phyloP scores from a whole-genome alignment of 2,797 vertebrate genomes.

The Mus spretus region DNA sequence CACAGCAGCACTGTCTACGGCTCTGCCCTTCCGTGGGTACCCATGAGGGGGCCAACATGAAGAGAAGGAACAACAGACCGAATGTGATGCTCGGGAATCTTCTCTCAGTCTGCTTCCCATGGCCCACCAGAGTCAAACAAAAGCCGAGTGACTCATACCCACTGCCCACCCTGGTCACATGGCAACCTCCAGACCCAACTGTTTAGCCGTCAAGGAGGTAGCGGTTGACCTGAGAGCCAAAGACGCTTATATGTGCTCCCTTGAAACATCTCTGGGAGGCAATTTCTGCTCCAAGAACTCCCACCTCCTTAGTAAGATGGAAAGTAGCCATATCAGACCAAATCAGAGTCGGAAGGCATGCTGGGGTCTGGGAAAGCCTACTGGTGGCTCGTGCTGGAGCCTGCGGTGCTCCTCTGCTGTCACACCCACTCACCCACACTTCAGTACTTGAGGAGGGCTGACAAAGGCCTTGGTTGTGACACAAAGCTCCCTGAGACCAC shows the following conservation, averaged over 20 bases:
- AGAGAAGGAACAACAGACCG: not conserved
- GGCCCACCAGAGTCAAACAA: not conserved
- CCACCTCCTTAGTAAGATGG: not conserved
- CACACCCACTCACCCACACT: too few species aligned
- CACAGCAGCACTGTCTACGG: too few species aligned
- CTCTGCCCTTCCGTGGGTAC: not conserved
- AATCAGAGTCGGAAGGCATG: not conserved
- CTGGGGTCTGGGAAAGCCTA: not conserved
- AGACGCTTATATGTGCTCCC: slow-evolving; percentile 63
- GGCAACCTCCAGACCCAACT: slow-evolving; percentile 43
- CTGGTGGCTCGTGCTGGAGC: not conserved
- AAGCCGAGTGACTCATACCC: not conserved
- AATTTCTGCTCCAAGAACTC: slow-evolving; percentile 48
- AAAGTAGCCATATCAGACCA: not conserved
- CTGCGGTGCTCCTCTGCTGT: not conserved
- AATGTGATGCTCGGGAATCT: not conserved
- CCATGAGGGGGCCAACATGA: not conserved
- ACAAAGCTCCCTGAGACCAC: not conserved
- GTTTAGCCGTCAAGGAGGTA: slow-evolving; percentile 65
- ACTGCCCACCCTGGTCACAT: slow-evolving; percentile 65
- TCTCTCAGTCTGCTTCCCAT: slow-evolving; percentile 36
- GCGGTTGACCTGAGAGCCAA: slow-evolving; percentile 64
- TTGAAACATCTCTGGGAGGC: slow-evolving; percentile 9
- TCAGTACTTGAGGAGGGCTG: not conserved
- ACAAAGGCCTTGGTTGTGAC: not conserved